Conservation (phyloP, 1,140 invertebrate species). For the Copidosoma floridanum region DNA sequence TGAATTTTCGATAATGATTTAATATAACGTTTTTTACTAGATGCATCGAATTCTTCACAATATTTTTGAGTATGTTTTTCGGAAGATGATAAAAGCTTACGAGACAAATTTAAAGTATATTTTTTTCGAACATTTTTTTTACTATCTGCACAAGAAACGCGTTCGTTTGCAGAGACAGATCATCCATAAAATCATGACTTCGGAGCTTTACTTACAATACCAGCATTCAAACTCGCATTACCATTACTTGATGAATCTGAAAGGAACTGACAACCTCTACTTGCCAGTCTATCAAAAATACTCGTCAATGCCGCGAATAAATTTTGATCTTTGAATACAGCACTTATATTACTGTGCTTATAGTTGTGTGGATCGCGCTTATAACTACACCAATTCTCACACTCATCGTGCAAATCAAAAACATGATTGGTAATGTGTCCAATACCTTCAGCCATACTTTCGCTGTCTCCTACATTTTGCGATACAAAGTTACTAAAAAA, state of each 20-base stretch:
- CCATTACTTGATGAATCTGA: neutral
- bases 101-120: neutral
- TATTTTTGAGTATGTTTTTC: neutral
- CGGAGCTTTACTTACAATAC: neutral
- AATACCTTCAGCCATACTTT: slow-evolving; percentile 14
- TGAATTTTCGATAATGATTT: neutral
- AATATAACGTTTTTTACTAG: neutral
- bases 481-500: slow-evolving; percentile 26
- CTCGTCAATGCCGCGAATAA: neutral
- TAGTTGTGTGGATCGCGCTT: slow-evolving; percentile 17
- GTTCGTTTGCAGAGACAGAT: neutral
- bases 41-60: neutral
- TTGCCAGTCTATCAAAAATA: neutral
- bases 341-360: slow-evolving; percentile 5
- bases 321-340: neutral
- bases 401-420: slow-evolving; percentile 23
- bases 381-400: slow-evolving; percentile 26
- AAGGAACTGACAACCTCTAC: neutral
- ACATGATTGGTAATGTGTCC: slow-evolving; percentile 26
- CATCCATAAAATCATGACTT: neutral
- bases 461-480: slow-evolving; percentile 25
- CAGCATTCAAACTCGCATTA: slow-evolving; percentile 4
- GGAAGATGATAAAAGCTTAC: neutral
- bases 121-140: neutral
- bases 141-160: neutral